Evolutionary conservation across 1,140 invertebrate species (phyloP).

Genomic region (Ridgeia piscesae): DNA sequence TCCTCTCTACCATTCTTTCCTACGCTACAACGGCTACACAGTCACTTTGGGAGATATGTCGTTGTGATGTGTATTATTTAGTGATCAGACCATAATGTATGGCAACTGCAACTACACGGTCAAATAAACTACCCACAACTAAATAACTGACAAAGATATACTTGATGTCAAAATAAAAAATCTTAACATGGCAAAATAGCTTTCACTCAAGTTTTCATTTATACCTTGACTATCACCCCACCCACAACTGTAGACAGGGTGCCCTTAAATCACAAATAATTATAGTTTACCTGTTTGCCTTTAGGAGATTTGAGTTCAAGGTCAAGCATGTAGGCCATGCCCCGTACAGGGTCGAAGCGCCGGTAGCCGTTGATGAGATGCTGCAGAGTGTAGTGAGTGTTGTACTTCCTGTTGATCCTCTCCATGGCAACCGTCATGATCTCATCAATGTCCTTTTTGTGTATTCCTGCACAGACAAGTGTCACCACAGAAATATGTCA

Average conservation of each 20-base stretch:
- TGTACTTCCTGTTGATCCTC: conserved; percentile 64
- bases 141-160: no score
- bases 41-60: no score
- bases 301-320: conserved; percentile 61
- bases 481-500: background rate
- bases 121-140: no score
- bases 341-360: conserved; percentile 81
- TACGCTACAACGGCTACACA: no score
- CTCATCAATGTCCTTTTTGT: conserved; percentile 70
- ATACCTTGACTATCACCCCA: no score
- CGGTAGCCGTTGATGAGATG: conserved; percentile 77
- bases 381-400: conserved; percentile 45
- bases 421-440: conserved; percentile 65
- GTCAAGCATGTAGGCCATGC: conserved; percentile 86
- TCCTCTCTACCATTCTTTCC: no score
- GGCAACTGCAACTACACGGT: no score
- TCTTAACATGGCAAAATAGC: no score
- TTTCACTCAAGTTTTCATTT: background rate
- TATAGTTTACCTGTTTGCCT: conserved; percentile 36
- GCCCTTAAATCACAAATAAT: background rate
- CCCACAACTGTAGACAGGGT: background rate
- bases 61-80: no score
- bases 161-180: no score
- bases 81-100: no score
- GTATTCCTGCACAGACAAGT: conserved; percentile 55